phyloP scores from a whole-genome alignment of 2,888 invertebrate genomes.

The Trichogramma evanescens region DNA sequence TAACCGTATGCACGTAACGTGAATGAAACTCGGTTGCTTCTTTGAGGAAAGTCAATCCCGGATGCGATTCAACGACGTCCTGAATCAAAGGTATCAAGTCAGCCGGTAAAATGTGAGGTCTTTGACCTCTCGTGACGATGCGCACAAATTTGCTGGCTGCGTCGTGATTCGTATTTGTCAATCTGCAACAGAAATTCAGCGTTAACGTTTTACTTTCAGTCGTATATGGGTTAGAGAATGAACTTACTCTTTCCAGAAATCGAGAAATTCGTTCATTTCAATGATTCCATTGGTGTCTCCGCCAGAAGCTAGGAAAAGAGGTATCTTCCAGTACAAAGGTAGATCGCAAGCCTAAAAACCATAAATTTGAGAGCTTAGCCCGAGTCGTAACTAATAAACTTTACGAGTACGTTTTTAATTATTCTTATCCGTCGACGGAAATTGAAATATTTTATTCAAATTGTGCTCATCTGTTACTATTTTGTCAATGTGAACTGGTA shows the following conservation, averaged over 20 bases:
- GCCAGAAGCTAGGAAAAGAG: constrained; percentile 83
- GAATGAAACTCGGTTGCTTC: constrained; percentile 99
- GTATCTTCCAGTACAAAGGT: constrained; percentile 95
- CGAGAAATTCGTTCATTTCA: constrained; percentile 76
- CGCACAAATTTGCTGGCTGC: constrained; percentile 81
- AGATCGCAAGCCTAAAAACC: constrained; percentile 75
- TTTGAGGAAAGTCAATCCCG: constrained; percentile 92
- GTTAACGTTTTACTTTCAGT: not conserved
- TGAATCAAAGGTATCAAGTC: constrained; percentile 91
- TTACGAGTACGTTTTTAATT: no score
- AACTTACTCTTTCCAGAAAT: constrained; percentile 87
- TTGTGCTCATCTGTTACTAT: no score
- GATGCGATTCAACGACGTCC: constrained; percentile 98
- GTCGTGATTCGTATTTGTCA: constrained; percentile 78
- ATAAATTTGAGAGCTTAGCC: no score
- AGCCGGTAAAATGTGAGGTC: constrained; percentile 68
- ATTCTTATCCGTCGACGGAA: no score
- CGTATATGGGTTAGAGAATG: not conserved
- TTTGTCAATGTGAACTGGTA: no score
- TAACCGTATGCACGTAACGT: constrained; percentile 92
- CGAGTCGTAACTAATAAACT: no score
- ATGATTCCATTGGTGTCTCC: constrained; percentile 66
- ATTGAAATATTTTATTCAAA: no score
- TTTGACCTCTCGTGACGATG: constrained; percentile 70
- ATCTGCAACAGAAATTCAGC: constrained; percentile 50